Conservation (phyloP, 1,140 invertebrate species). For the Cyclina sinensis region DNA sequence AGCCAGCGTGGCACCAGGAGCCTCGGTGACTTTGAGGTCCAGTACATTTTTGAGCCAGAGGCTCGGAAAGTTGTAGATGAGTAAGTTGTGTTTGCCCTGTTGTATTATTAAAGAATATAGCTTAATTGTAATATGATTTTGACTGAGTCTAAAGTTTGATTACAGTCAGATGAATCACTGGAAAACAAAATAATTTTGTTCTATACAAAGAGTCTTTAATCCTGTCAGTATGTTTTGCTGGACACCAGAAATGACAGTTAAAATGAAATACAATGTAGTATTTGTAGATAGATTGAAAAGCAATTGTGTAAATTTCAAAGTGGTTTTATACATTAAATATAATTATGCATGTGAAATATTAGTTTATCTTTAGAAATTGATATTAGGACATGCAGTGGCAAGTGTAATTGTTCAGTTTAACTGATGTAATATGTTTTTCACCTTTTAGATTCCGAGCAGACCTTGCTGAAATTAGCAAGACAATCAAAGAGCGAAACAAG, state of each 20-base stretch:
- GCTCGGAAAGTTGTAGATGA: slow-evolving; percentile 86
- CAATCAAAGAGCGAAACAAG: slow-evolving; percentile 84
- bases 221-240: no score
- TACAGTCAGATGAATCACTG: no score
- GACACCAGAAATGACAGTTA: no score
- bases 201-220: no score
- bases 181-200: no score
- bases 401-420: neutral
- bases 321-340: no score
- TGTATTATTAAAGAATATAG: neutral
- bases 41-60: slow-evolving; percentile 87
- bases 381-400: neutral
- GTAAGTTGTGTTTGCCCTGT: slow-evolving; percentile 81
- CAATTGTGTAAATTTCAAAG: no score
- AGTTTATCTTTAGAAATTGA: neutral
- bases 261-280: no score
- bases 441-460: slow-evolving; percentile 84
- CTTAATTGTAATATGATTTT: neutral
- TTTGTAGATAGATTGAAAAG: no score
- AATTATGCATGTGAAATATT: no score
- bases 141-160: no score
- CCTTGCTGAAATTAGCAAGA: slow-evolving; percentile 81
- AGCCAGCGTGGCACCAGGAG: slow-evolving; percentile 87
- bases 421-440: neutral
- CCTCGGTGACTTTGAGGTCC: slow-evolving; percentile 88